Percentiles rank a stretch among this genome's conserved stretches.
Evolutionary conservation across 35 echinoderm and acorn worm species (phyloP).

Genomic region (Diadema setosum): DNA sequence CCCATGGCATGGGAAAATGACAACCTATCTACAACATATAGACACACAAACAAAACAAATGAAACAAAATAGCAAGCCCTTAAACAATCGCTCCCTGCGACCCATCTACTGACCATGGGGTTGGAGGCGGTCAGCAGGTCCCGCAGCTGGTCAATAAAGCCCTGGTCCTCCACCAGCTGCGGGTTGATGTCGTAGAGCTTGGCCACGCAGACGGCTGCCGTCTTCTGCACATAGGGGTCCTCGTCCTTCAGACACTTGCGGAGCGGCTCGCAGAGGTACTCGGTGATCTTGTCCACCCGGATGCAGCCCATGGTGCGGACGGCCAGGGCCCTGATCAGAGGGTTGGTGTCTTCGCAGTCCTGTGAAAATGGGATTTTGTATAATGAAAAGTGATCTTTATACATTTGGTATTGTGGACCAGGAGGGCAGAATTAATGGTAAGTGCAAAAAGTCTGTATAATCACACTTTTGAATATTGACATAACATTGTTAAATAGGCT

Average conservation of each 20-base stretch:
- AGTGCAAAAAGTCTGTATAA: too few relatives aligned
- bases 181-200: conserved; percentile 99
- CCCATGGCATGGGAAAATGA: too few relatives aligned
- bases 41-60: too few relatives aligned
- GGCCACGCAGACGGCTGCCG: conserved; percentile 95
- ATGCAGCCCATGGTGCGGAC: conserved; percentile 99
- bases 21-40: too few relatives aligned
- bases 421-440: too few relatives aligned
- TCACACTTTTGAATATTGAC: too few relatives aligned
- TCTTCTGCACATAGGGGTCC: conserved; percentile 98
- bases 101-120: conserved; percentile 67
- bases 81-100: too few relatives aligned
- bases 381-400: too few relatives aligned
- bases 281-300: conserved; percentile 98
- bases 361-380: too few relatives aligned
- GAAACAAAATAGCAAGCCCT: too few relatives aligned
- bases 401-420: too few relatives aligned
- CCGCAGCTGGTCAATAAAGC: conserved; percentile 94
- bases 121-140: conserved; percentile 92
- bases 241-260: conserved; percentile 97
- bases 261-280: conserved; percentile 96
- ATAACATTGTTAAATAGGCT: too few relatives aligned
- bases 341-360: conserved; percentile 97
- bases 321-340: conserved; percentile 87
- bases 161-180: conserved; percentile 94